Conservation (phyloP, 2,888 invertebrate genomes). For the Scelioninae gen. 1 region DNA sequence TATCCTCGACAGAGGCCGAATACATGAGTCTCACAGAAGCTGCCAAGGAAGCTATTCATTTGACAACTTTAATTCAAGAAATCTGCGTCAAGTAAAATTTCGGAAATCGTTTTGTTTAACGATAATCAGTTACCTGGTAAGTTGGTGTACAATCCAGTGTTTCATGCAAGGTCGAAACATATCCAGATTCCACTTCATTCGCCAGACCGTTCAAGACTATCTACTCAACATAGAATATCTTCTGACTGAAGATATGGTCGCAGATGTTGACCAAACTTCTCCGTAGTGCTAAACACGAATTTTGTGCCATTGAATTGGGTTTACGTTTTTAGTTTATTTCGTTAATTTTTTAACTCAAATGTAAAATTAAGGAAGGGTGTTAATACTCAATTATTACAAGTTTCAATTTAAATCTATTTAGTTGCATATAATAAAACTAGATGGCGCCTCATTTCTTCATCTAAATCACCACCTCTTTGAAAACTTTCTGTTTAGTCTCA, state of each 20-base stretch:
- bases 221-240: constrained; percentile 1
- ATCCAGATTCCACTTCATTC: constrained; percentile 15
- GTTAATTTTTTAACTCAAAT: not conserved
- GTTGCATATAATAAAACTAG: no score
- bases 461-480: no score
- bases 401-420: no score
- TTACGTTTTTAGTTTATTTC: not conserved
- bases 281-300: constrained; percentile 8
- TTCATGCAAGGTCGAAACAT: constrained; percentile 24
- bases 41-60: constrained; percentile 46
- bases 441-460: no score
- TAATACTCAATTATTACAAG: not conserved
- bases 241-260: constrained; percentile 31
- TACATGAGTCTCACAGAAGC: constrained; percentile 63
- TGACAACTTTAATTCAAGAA: constrained; percentile 20
- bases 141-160: not conserved
- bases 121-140: constrained; percentile 22
- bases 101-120: constrained; percentile 24
- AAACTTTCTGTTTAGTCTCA: no score
- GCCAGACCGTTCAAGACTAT: not conserved
- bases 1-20: constrained; percentile 30
- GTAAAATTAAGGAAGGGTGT: constrained; percentile 8
- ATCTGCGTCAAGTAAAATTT: not conserved
- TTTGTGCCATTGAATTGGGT: constrained; percentile 13
- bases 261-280: constrained; percentile 29